phyloP scores from a whole-genome alignment of 2,888 invertebrate species.

The Hedychridium roseum region DNA sequence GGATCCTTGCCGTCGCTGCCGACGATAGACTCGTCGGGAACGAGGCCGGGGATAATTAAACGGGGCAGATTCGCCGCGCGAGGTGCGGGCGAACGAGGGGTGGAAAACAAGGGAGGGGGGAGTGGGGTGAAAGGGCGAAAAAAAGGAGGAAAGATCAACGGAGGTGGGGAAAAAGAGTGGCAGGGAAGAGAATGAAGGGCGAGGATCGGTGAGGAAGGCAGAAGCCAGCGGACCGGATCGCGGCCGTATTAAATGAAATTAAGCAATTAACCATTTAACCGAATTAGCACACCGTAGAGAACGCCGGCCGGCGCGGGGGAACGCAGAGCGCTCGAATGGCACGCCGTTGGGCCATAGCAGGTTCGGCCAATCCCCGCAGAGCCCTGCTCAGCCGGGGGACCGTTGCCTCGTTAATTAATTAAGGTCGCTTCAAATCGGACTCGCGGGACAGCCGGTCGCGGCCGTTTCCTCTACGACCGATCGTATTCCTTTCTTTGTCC shows the following conservation, averaged over 20 bases:
- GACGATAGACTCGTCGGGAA: constrained; percentile 6
- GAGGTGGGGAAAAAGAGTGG: constrained; percentile 12
- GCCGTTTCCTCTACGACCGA: constrained; percentile 6
- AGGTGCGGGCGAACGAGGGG: too few species aligned
- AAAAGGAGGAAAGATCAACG: constrained; percentile 11
- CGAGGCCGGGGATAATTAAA: too few species aligned
- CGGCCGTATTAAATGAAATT: constrained; percentile 57
- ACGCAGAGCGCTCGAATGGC: constrained; percentile 23
- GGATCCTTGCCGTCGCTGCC: constrained; percentile 7
- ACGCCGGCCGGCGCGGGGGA: constrained; percentile 34
- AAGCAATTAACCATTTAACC: constrained; percentile 61
- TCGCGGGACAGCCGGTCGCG: constrained; percentile 2
- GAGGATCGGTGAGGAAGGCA: constrained; percentile 26
- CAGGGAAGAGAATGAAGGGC: constrained; percentile 12
- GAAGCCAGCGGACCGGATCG: constrained; percentile 40
- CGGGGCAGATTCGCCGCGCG: too few species aligned
- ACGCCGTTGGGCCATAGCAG: constrained; percentile 15
- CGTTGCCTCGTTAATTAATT: constrained; percentile 56
- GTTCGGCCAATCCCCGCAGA: too few species aligned
- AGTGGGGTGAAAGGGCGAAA: neutral
- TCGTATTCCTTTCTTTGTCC: constrained; percentile 7
- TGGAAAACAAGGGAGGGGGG: neutral
- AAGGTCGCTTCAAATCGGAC: constrained; percentile 40
- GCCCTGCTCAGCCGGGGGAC: too few species aligned
- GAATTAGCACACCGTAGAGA: constrained; percentile 54